Conservation (phyloP, 2,113 vertebrate genomes). For the Myiagra hebetior region DNA sequence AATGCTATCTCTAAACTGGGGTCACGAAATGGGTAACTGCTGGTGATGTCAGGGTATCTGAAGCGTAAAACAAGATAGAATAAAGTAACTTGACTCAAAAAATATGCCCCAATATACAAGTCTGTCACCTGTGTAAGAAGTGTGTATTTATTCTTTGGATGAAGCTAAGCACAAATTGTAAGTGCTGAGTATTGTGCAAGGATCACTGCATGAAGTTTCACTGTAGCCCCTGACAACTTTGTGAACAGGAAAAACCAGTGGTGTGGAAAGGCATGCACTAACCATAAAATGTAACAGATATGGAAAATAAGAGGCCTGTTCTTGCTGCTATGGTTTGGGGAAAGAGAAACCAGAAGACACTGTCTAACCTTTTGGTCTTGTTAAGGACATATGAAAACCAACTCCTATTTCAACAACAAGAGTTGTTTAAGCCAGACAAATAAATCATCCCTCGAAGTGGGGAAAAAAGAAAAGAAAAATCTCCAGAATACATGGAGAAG, state of each 20-base stretch:
- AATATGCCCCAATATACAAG: not conserved
- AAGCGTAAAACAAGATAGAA: not conserved
- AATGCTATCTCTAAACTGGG: not conserved
- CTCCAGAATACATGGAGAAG: not conserved
- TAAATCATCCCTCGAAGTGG: accelerated
- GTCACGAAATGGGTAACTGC: not conserved
- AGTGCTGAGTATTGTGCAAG: not conserved
- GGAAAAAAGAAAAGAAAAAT: not conserved
- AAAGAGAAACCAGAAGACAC: not conserved
- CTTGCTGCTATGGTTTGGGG: not conserved
- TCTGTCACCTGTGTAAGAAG: not conserved
- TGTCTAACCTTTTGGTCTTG: accelerated
- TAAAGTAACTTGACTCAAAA: not conserved
- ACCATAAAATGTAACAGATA: not conserved
- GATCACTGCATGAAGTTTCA: not conserved
- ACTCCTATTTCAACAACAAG: not conserved
- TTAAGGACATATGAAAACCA: not conserved
- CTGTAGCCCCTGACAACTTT: not conserved
- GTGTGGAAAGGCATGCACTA: not conserved
- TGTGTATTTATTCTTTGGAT: not conserved
- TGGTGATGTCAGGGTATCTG: not conserved
- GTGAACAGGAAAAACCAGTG: not conserved
- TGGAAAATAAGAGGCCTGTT: not conserved
- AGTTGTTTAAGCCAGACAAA: not conserved
- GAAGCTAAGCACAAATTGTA: not conserved